These are phyloP conservation scores for Masticophis lateralis DNA, from an alignment of 2,797 vertebrate genomes.

Conservation along the genomic window DNA sequence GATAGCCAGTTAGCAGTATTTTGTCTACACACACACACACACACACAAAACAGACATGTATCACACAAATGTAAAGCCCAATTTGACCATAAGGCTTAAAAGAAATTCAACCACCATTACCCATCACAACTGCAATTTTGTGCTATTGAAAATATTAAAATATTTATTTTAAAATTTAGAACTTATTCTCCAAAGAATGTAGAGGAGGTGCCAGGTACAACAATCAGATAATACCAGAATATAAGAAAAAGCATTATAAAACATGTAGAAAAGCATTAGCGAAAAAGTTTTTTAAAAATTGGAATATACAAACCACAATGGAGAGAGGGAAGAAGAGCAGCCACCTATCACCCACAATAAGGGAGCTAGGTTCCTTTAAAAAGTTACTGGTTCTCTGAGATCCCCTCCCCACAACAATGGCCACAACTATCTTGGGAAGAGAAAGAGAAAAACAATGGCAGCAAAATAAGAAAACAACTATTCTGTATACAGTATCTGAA, in stretches of 20 bases:
- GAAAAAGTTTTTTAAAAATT: background rate
- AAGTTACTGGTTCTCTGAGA: background rate
- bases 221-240: background rate
- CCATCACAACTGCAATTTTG: background rate
- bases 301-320: background rate
- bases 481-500: background rate
- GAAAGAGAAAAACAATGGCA: background rate
- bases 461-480: background rate
- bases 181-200: background rate
- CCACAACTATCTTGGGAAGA: background rate
- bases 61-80: background rate
- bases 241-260: background rate
- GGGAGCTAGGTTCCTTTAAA: background rate
- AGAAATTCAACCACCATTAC: background rate
- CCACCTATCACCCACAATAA: background rate
- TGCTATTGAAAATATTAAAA: background rate
- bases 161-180: background rate
- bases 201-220: background rate
- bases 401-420: background rate
- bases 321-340: background rate
- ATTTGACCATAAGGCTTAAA: background rate
- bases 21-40: background rate
- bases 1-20: background rate
- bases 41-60: background rate
- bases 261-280: background rate